These are phyloP conservation scores for Anthonomus grandis DNA, from an alignment of 1,140 invertebrate genomes.

Conservation along the genomic window DNA sequence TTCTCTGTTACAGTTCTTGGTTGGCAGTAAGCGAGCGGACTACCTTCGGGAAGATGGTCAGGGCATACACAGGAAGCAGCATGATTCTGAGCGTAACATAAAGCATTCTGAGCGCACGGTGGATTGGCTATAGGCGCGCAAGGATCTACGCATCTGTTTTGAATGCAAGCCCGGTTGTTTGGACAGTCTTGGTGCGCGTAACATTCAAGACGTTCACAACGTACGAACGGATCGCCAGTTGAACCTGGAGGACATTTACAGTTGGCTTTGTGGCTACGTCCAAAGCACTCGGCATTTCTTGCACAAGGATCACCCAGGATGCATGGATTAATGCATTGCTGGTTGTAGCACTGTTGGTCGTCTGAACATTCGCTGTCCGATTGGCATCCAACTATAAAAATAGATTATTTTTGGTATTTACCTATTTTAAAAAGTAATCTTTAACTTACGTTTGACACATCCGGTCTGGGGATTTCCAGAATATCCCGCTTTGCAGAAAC, in stretches of 20 bases:
- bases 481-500: slow-evolving; percentile 71
- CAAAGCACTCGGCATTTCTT: slow-evolving; percentile 77
- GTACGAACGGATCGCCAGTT: slow-evolving; percentile 70
- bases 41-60: slow-evolving; percentile 67
- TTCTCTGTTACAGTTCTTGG: slow-evolving; percentile 52
- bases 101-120: slow-evolving; percentile 75
- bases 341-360: slow-evolving; percentile 77
- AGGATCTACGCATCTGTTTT: slow-evolving; percentile 71
- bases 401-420: not conserved
- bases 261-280: slow-evolving; percentile 68
- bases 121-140: slow-evolving; percentile 60
- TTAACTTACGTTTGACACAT: slow-evolving; percentile 65
- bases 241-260: slow-evolving; percentile 72
- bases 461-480: slow-evolving; percentile 80
- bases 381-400: slow-evolving; percentile 56
- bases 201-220: slow-evolving; percentile 78
- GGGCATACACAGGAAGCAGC: slow-evolving; percentile 73
- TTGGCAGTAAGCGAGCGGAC: slow-evolving; percentile 74
- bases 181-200: slow-evolving; percentile 73
- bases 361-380: slow-evolving; percentile 74
- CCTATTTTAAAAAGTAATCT: not conserved
- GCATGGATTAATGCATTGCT: slow-evolving; percentile 76
- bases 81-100: slow-evolving; percentile 76
- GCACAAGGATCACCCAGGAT: slow-evolving; percentile 74
- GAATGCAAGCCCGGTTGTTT: slow-evolving; percentile 64